These are phyloP conservation scores for Cyclophora albipunctata DNA, from an alignment of 2,888 invertebrate species.

Conservation along the genomic window DNA sequence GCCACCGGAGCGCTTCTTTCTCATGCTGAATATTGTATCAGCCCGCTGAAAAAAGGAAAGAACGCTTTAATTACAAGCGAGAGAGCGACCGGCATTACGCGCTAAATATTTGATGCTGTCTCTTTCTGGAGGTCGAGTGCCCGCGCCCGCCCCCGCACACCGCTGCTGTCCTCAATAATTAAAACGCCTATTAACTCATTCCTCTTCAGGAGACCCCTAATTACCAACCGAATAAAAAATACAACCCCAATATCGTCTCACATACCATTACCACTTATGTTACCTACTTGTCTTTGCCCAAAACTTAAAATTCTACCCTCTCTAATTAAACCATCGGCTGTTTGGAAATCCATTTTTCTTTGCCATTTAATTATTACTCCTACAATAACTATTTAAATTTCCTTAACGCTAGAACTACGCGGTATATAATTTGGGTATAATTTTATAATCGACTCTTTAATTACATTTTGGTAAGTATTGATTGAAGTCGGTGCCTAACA, in stretches of 20 bases:
- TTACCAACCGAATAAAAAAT: constrained; percentile 50
- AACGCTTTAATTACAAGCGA: constrained; percentile 75
- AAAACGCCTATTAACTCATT: constrained; percentile 73
- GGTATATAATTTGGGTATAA: no score
- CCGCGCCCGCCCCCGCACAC: constrained; percentile 29
- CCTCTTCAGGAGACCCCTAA: constrained; percentile 64
- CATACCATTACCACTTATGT: constrained; percentile 13
- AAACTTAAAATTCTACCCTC: constrained; percentile 12
- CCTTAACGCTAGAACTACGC: no score
- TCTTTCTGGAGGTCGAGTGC: constrained; percentile 52
- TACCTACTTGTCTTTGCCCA: not conserved
- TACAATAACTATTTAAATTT: no score
- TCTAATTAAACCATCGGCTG: constrained; percentile 13
- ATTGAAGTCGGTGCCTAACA: no score
- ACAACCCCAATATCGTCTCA: constrained; percentile 27
- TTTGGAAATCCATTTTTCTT: not conserved
- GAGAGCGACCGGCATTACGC: constrained; percentile 70
- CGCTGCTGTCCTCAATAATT: constrained; percentile 62
- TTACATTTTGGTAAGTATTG: no score
- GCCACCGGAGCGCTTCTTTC: constrained; percentile 73
- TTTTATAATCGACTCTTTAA: no score
- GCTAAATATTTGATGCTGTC: constrained; percentile 74
- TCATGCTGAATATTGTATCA: constrained; percentile 76
- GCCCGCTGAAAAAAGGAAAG: constrained; percentile 75
- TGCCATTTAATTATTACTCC: not conserved